Conservation (phyloP, 2,888 invertebrate species). For the Idaea dimidiata region DNA sequence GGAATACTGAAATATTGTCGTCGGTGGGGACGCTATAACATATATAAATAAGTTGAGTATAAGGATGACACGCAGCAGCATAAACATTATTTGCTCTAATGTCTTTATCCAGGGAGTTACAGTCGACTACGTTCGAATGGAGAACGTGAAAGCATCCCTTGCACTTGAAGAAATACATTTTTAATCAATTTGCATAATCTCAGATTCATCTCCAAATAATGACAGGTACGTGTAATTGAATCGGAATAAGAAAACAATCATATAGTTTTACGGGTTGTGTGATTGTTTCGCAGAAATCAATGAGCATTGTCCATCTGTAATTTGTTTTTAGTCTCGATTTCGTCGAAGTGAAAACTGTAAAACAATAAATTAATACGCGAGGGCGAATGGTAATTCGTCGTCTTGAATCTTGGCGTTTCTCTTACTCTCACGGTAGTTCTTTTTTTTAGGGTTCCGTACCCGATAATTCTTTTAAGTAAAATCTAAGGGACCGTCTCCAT, state of each 20-base stretch:
- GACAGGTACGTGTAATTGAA: not conserved
- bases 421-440: not conserved
- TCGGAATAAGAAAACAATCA: not conserved
- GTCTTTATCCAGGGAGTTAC: too few relatives aligned
- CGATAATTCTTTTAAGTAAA: too few relatives aligned
- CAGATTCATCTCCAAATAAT: not conserved
- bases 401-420: not conserved
- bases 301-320: not conserved
- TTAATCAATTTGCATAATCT: not conserved
- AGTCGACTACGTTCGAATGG: too few relatives aligned
- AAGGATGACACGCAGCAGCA: too few relatives aligned
- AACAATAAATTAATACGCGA: not conserved
- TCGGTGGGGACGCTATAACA: too few relatives aligned
- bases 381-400: not conserved
- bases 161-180: too few relatives aligned
- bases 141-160: too few relatives aligned
- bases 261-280: not conserved
- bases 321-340: not conserved
- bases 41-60: too few relatives aligned
- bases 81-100: too few relatives aligned
- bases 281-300: not conserved
- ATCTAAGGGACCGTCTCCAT: too few relatives aligned
- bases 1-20: too few relatives aligned
- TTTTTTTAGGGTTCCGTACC: not conserved
- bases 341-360: not conserved